phyloP scores from a whole-genome alignment of 2,888 invertebrate species.

The Rugalucina vietnamica region DNA sequence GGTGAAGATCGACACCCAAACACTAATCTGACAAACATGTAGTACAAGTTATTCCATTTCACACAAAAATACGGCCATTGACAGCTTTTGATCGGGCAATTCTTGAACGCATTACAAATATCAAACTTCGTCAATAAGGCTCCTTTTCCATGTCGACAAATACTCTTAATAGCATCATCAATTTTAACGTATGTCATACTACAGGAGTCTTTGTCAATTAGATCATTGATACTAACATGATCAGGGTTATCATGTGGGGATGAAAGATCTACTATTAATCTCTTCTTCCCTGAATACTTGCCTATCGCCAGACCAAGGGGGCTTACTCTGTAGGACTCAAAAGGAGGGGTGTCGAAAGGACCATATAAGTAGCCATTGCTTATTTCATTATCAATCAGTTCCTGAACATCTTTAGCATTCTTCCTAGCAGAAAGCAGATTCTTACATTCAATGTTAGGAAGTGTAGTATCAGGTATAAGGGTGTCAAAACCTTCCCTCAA shows the following conservation, averaged over 20 bases:
- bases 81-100: neutral
- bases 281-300: neutral
- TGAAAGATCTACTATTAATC: neutral
- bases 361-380: too few relatives aligned
- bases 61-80: too few relatives aligned
- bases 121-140: neutral
- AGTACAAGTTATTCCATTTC: neutral
- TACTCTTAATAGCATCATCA: neutral
- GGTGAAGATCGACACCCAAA: neutral
- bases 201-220: neutral
- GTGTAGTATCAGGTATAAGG: too few relatives aligned
- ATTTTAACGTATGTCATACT: neutral
- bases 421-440: too few relatives aligned
- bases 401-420: too few relatives aligned
- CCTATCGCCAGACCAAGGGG: too few relatives aligned
- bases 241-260: neutral
- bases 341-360: too few relatives aligned
- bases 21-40: neutral
- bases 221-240: neutral
- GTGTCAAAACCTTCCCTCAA: too few relatives aligned
- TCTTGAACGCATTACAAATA: neutral
- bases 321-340: too few relatives aligned
- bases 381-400: too few relatives aligned
- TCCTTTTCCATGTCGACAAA: neutral
- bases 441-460: too few relatives aligned